Evolutionary conservation across 2,113 vertebrate genomes (phyloP).

Genomic region (Thalassarche chlororhynchos): DNA sequence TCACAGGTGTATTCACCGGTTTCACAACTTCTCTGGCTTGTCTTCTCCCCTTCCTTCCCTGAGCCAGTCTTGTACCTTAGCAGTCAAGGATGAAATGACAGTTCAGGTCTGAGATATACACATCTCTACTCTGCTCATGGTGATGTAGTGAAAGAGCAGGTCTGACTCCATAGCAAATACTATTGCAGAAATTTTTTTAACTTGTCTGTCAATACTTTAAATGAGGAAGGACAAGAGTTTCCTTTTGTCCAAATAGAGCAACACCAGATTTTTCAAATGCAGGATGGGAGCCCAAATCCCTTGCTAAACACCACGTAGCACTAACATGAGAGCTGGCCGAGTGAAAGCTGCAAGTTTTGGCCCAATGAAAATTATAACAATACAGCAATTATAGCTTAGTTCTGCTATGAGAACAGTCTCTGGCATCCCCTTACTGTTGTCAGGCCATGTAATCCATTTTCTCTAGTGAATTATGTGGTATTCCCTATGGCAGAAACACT

Average conservation of each 20-base stretch:
- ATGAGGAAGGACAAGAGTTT: neutral
- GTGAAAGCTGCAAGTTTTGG: neutral
- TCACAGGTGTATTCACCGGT: neutral
- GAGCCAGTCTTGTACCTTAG: neutral
- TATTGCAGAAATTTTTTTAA: neutral
- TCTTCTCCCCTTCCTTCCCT: neutral
- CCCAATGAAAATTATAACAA: neutral
- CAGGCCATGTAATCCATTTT: slow-evolving; percentile 65
- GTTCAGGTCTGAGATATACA: neutral
- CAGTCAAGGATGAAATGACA: neutral
- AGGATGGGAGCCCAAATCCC: neutral
- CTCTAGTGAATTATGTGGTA: slow-evolving; percentile 54
- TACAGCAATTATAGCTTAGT: slow-evolving; percentile 28
- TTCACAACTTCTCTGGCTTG: neutral
- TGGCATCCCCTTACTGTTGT: slow-evolving; percentile 30
- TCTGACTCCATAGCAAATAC: neutral
- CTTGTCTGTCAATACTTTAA: neutral
- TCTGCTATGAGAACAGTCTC: slow-evolving; percentile 23
- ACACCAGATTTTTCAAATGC: neutral
- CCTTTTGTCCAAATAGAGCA: neutral
- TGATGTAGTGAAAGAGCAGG: neutral
- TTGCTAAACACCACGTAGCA: neutral
- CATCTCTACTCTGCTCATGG: neutral
- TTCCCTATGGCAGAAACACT: slow-evolving; percentile 47
- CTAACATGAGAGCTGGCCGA: neutral